Evolutionary conservation across 92 coral and sea anemone species (phyloP).

Genomic region (Heliopora coerulea): DNA sequence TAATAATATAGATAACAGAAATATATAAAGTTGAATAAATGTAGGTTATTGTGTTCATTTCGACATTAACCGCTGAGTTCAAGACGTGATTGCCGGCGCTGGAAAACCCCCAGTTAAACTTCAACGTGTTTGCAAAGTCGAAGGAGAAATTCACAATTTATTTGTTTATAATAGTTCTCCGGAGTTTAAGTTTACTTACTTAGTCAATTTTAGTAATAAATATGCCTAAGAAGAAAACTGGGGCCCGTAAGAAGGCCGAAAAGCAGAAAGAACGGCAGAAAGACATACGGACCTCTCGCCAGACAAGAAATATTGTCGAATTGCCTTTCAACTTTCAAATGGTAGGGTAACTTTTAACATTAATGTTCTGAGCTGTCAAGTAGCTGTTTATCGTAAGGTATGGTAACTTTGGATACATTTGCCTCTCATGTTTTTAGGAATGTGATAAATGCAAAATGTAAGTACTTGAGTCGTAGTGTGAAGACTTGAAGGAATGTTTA

Average conservation of each 20-base stretch:
- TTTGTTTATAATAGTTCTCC: neutral
- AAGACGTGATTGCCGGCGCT: too few relatives aligned
- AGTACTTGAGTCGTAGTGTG: neutral
- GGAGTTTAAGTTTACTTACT: neutral
- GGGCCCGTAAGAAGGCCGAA: slow-evolving; percentile 97
- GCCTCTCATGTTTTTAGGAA: slow-evolving; percentile 57
- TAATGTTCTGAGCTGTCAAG: too few relatives aligned
- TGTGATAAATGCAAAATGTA: slow-evolving; percentile 97
- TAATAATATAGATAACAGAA: too few relatives aligned
- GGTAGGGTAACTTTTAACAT: slow-evolving; percentile 60
- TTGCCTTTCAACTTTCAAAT: slow-evolving; percentile 73
- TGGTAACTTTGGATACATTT: too few relatives aligned
- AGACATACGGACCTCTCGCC: slow-evolving; percentile 60
- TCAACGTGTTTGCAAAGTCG: too few relatives aligned
- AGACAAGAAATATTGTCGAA: slow-evolving; percentile 61
- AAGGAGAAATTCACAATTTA: too few relatives aligned
- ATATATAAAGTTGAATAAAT: too few relatives aligned
- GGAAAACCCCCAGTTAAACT: too few relatives aligned
- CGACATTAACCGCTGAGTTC: too few relatives aligned
- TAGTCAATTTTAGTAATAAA: neutral
- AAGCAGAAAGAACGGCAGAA: slow-evolving; percentile 85
- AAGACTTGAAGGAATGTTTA: neutral
- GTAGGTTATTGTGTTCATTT: too few relatives aligned
- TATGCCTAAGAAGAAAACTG: slow-evolving; percentile 99
- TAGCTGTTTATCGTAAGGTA: too few relatives aligned